Base-by-base conservation (phyloP, 2,888 invertebrate species). In the Bibio marci region DNA sequence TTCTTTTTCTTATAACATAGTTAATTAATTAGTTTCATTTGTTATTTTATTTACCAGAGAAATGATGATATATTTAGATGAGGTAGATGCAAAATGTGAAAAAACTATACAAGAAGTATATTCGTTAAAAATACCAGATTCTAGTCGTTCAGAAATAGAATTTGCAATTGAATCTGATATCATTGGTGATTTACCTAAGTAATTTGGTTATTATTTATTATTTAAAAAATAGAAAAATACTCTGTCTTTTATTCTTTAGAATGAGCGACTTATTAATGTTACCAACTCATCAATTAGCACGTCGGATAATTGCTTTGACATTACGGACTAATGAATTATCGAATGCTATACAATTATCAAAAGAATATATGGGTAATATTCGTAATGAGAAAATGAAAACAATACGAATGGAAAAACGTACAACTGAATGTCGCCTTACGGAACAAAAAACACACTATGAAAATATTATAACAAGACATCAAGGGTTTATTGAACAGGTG, bases 401-500 rank as follows among this genome's bases (percentile, higher is more conserved):
- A 46, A 42, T 58, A 41, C 43, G 65, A 30, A 41, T 58, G 39
- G 59, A 63, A 52, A 58, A 63, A 42, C 49, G 56, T 4, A 63
- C 64, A 41, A 54, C 57, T 15, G 55, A 63, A 3, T 65, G 65
- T 39, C 58, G 59, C 43, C 48, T 74, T 39, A 64, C 66, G 15
- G 62, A 67, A 25, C 72, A 76, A 48, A 76, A 76, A 52, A 68
- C 73, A 18, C 82, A 85, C 48, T 81, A 77, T 49, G 83, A 85
- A 50, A 67, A 57, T 3, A 69, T 79, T 2, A 71, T 86, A 17
- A 73, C 76, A 46, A 66, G 86, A 12, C 86, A 86, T 53, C 86
- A 87, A 53, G 78, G 70, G 43, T 85, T 86, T 47, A 82, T 86
- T 35, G 85, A 86, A 52, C 80, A 79, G 64, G 72, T 73, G 50